These are phyloP conservation scores for Leptopterna dolabrata DNA, from an alignment of 2,888 invertebrate genomes.

Conservation along the genomic window DNA sequence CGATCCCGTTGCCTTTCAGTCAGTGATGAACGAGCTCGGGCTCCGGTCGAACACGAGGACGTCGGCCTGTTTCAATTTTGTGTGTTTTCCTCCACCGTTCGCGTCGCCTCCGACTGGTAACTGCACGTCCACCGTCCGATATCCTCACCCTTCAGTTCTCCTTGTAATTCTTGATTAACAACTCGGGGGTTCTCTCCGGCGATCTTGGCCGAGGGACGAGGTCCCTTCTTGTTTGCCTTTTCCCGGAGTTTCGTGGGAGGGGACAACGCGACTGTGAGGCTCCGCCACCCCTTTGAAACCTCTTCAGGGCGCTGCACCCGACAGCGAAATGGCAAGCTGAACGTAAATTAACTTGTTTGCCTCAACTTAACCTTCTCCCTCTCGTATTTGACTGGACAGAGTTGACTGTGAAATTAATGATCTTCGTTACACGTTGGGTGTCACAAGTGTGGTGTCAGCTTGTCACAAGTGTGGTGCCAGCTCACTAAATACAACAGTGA, in stretches of 20 bases:
- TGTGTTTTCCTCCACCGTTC: neutral
- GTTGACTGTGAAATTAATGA: conserved; percentile 51
- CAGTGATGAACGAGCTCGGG: conserved; percentile 34
- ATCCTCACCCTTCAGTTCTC: neutral
- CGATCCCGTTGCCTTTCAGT: neutral
- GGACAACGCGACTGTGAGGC: neutral
- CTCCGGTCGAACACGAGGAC: neutral
- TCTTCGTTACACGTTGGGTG: conserved; percentile 16
- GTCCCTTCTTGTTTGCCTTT: neutral
- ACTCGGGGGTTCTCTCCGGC: neutral
- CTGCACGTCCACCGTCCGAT: neutral
- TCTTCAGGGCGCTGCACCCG: neutral
- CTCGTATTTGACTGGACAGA: conserved; percentile 41
- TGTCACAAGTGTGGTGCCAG: neutral
- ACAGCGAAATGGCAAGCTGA: conserved; percentile 36
- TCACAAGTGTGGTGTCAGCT: neutral
- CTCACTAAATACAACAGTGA: too few relatives aligned
- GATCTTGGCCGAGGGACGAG: neutral
- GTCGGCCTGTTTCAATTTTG: neutral
- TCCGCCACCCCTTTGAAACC: neutral
- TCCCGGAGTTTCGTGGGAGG: neutral
- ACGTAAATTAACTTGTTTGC: conserved; percentile 54
- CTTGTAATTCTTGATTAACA: conserved; percentile 32
- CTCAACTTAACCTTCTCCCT: conserved; percentile 35
- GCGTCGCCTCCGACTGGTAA: neutral